These are phyloP conservation scores for Sphaeridia pumilis DNA, from an alignment of 2,888 invertebrate species.

Conservation along the genomic window DNA sequence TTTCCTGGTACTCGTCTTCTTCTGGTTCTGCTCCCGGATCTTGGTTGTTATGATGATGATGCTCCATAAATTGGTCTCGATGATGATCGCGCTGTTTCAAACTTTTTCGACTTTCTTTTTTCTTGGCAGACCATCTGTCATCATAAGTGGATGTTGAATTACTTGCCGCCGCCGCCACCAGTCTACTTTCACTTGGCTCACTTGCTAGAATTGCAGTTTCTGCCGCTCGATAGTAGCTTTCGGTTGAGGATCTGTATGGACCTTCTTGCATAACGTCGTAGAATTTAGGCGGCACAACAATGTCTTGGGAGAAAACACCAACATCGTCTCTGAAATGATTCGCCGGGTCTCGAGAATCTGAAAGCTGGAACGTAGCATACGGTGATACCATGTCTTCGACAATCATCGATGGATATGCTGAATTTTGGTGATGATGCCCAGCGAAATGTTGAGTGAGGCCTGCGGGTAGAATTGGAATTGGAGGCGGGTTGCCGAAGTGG, in stretches of 20 bases:
- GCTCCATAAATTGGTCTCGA: neutral
- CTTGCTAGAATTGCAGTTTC: neutral
- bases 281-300: constrained; percentile 34
- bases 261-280: constrained; percentile 25
- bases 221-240: neutral
- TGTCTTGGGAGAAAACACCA: constrained; percentile 33
- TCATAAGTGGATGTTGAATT: neutral
- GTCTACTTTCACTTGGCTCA: neutral
- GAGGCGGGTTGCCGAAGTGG: too few species aligned
- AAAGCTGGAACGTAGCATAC: constrained; percentile 81
- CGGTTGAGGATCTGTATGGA: constrained; percentile 5
- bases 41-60: too few species aligned
- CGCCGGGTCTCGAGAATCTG: constrained; percentile 53
- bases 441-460: too few species aligned
- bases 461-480: too few species aligned
- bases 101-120: neutral
- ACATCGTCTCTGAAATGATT: constrained; percentile 33
- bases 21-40: neutral
- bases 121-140: neutral
- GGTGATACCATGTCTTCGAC: constrained; percentile 90
- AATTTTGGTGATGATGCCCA: too few species aligned
- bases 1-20: neutral
- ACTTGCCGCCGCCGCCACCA: too few species aligned
- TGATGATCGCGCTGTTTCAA: neutral
- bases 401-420: constrained; percentile 46